These are phyloP conservation scores for Phania funesta DNA, from an alignment of 2,888 invertebrate genomes.

Conservation along the genomic window DNA sequence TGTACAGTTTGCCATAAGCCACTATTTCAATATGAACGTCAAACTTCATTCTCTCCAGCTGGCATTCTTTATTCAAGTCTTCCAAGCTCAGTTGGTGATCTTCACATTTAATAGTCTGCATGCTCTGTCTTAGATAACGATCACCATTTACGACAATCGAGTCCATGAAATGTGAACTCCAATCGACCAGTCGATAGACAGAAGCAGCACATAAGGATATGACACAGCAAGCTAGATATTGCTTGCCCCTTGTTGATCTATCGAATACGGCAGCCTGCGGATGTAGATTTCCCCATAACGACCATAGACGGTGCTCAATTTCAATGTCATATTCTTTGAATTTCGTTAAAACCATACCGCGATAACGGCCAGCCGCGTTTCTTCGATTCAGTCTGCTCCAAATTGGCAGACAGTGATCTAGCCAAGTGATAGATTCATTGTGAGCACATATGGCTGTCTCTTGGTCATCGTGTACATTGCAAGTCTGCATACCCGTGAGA, in stretches of 20 bases:
- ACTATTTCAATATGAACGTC: conserved; percentile 82
- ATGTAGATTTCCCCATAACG: conserved; percentile 85
- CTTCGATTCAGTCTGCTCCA: conserved; percentile 78
- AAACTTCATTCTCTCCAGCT: conserved; percentile 83
- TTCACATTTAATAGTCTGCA: conserved; percentile 80
- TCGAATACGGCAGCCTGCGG: conserved; percentile 83
- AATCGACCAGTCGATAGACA: conserved; percentile 83
- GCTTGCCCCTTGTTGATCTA: conserved; percentile 83
- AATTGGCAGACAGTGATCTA: conserved; percentile 75
- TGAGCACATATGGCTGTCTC: conserved; percentile 75
- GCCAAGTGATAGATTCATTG: conserved; percentile 76
- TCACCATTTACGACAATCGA: conserved; percentile 84
- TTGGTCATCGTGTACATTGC: conserved; percentile 69
- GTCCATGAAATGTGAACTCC: conserved; percentile 84
- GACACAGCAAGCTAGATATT: conserved; percentile 83
- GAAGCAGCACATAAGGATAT: conserved; percentile 83
- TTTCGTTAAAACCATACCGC: conserved; percentile 79
- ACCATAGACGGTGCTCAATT: conserved; percentile 85
- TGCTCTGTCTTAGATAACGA: conserved; percentile 82
- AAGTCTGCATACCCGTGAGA: conserved; percentile 72
- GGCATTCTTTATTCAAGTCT: conserved; percentile 82
- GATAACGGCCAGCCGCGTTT: conserved; percentile 74
- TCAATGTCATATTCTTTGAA: conserved; percentile 84
- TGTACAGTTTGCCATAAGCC: conserved; percentile 84
- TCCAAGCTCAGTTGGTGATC: conserved; percentile 83